A percentile compares a stretch with the other conserved stretches of the same genome.
phyloP scores from a whole-genome alignment of 2,888 invertebrate species.

The Oligia strigilis region DNA sequence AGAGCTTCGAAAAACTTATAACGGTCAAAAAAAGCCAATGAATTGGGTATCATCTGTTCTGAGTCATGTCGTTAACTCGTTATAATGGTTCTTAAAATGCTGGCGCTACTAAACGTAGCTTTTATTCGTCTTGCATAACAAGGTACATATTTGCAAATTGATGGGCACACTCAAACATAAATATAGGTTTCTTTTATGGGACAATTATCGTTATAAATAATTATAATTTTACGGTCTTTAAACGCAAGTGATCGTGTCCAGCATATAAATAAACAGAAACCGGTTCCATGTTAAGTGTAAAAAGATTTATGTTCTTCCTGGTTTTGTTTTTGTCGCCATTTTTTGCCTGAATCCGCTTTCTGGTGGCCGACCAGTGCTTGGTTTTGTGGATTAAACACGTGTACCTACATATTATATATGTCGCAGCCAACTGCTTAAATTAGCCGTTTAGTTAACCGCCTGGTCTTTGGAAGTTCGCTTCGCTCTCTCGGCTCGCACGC shows the following conservation, averaged over 20 bases:
- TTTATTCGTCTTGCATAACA: constrained; percentile 50
- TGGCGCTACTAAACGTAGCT: constrained; percentile 25
- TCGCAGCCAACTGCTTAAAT: too few species aligned
- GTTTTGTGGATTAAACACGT: constrained; percentile 13
- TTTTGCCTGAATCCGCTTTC: constrained; percentile 46
- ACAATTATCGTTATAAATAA: constrained; percentile 59
- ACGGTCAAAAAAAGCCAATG: neutral
- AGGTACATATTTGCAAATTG: constrained; percentile 55
- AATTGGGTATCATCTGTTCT: neutral
- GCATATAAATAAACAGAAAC: constrained; percentile 52
- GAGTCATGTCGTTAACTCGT: neutral
- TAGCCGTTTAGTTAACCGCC: too few species aligned
- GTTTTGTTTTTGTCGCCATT: constrained; percentile 46
- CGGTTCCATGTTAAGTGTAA: constrained; percentile 43
- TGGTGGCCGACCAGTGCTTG: constrained; percentile 17
- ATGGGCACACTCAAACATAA: constrained; percentile 53
- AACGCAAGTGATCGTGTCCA: constrained; percentile 43
- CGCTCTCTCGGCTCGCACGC: too few species aligned
- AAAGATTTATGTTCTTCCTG: constrained; percentile 60
- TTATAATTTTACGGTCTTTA: constrained; percentile 58
- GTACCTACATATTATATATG: neutral
- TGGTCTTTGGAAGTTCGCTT: too few species aligned
- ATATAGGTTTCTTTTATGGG: constrained; percentile 54
- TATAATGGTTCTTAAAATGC: neutral
- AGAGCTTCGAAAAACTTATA: neutral